Percentiles rank a stretch among this genome's conserved stretches.
Conservation (phyloP, 2,113 vertebrate genomes). For the Ctenodactylus gundi region DNA sequence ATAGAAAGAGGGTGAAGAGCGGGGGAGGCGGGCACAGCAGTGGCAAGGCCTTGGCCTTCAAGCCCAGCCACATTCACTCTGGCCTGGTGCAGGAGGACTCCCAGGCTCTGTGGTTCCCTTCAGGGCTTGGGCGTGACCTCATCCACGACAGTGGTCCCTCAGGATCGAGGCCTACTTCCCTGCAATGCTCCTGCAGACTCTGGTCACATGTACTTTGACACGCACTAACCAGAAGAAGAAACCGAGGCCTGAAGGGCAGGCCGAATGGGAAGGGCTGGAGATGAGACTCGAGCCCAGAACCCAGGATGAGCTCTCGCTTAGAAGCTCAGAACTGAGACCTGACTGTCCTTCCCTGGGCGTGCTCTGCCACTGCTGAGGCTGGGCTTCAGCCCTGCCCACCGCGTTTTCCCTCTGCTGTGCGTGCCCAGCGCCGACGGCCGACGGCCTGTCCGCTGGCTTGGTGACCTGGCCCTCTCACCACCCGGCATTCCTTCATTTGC, state of each 20-base stretch:
- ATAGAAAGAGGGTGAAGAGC: no score
- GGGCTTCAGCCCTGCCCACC: not conserved
- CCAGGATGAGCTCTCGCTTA: not conserved
- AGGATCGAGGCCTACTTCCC: not conserved
- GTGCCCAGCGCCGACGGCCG: not conserved
- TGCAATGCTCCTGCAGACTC: not conserved
- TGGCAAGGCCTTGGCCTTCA: not conserved
- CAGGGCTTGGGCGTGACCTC: not conserved
- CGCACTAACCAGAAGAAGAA: not conserved
- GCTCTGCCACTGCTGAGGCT: not conserved
- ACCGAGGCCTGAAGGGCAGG: not conserved
- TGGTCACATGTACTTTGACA: not conserved
- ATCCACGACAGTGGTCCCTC: not conserved
- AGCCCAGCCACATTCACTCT: not conserved
- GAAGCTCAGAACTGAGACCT: not conserved
- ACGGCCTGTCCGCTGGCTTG: not conserved
- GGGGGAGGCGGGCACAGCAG: no score
- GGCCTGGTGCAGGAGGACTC: not conserved
- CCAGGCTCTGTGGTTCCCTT: not conserved
- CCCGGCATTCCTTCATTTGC: not conserved
- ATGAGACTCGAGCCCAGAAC: not conserved
- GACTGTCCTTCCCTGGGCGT: no score
- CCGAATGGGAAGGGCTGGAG: not conserved
- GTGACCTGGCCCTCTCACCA: no score
- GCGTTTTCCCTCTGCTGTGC: no score